A percentile compares a stretch with the other conserved stretches of the same genome.
Conservation (phyloP, 2,797 vertebrate genomes). For the Babyrousa celebensis region DNA sequence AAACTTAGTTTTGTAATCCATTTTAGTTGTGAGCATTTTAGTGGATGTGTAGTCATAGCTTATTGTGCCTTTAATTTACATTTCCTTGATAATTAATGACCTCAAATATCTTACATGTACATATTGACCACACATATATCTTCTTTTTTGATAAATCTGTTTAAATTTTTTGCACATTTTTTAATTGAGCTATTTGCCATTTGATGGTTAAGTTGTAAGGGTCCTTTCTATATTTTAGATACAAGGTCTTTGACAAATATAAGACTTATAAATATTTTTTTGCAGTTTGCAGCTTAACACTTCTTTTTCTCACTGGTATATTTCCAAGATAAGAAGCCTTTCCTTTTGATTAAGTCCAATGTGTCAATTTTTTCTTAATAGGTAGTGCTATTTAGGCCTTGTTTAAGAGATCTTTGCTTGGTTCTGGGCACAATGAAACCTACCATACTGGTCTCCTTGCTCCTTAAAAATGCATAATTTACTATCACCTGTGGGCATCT, state of each 20-base stretch:
- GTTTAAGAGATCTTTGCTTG: neutral
- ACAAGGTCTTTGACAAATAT: neutral
- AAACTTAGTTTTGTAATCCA: neutral
- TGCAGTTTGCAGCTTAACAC: neutral
- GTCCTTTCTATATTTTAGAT: neutral
- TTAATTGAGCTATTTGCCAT: neutral
- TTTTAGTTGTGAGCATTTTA: neutral
- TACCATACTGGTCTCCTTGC: neutral
- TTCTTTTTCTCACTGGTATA: neutral
- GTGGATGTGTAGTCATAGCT: neutral
- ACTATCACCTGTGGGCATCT: neutral
- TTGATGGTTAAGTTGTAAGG: neutral
- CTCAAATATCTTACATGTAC: neutral
- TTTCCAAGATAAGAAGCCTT: slow-evolving; percentile 50
- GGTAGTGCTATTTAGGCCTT: neutral
- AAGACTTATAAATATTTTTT: slow-evolving; percentile 17
- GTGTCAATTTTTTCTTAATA: neutral
- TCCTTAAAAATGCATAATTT: neutral
- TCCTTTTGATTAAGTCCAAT: neutral
- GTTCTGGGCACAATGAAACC: neutral
- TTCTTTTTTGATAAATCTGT: neutral
- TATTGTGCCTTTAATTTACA: slow-evolving; percentile 1
- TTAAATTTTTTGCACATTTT: slow-evolving; percentile 38
- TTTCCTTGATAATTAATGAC: neutral
- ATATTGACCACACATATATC: neutral